Conservation (phyloP, 2,888 invertebrate genomes). For the Yponomeuta plumbellus region DNA sequence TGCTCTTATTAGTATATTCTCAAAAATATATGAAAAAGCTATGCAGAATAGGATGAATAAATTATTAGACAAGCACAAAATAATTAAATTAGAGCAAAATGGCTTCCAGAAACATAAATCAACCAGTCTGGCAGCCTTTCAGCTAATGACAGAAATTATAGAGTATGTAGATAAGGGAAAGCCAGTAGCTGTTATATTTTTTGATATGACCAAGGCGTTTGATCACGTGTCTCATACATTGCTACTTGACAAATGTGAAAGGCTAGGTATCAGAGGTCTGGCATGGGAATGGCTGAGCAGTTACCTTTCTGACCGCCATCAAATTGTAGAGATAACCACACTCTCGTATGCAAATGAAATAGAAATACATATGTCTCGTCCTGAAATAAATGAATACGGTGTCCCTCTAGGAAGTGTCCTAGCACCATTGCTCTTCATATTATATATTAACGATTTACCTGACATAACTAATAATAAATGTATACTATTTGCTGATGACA, state of each 20-base stretch:
- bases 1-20: constrained; percentile 10
- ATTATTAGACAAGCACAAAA: constrained; percentile 1
- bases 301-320: not conserved
- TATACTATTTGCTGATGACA: constrained; percentile 4
- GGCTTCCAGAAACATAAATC: too few species aligned
- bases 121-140: too few species aligned
- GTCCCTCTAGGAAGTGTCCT: not conserved
- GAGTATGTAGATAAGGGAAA: too few species aligned
- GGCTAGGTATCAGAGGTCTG: not conserved
- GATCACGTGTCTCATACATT: not conserved
- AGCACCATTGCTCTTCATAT: too few species aligned
- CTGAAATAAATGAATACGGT: not conserved
- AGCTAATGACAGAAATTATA: too few species aligned
- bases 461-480: too few species aligned
- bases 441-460: too few species aligned
- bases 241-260: constrained; percentile 7
- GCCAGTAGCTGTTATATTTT: constrained; percentile 4
- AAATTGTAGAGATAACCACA: not conserved
- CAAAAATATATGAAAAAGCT: constrained; percentile 6
- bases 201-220: constrained; percentile 11
- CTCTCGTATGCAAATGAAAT: not conserved
- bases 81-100: too few species aligned
- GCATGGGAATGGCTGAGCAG: constrained; percentile 9
- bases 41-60: not conserved
- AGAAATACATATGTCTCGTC: constrained; percentile 18